These are phyloP conservation scores for Muricea muricata DNA, from an alignment of 92 coral and sea anemone species.

Conservation along the genomic window DNA sequence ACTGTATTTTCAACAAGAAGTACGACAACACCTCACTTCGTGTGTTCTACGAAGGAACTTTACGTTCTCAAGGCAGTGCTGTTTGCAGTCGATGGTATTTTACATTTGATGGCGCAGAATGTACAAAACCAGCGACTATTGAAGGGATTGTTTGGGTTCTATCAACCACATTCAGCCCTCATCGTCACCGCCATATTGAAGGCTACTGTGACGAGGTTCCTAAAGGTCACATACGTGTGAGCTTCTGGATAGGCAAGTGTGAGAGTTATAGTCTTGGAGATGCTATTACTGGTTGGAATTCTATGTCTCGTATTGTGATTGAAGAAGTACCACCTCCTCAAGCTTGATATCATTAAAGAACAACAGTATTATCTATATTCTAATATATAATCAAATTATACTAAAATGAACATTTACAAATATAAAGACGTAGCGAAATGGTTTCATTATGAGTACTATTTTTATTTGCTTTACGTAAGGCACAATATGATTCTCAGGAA, in stretches of 20 bases:
- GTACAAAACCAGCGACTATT: constrained; percentile 23
- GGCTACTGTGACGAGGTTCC: constrained; percentile 2
- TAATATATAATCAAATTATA: too few relatives aligned
- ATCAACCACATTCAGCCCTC: background rate
- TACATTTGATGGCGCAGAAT: constrained; percentile 33
- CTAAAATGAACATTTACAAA: too few relatives aligned
- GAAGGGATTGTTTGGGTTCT: constrained; percentile 1
- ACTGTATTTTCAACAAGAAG: background rate
- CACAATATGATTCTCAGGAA: too few relatives aligned
- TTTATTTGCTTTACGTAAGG: too few relatives aligned
- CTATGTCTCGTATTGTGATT: background rate
- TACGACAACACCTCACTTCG: background rate
- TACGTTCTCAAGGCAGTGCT: background rate
- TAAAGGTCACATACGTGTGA: background rate
- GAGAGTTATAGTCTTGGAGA: background rate
- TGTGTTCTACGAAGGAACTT: background rate
- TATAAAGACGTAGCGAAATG: too few relatives aligned
- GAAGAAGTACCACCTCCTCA: constrained; percentile 9
- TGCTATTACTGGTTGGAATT: background rate
- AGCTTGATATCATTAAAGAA: background rate
- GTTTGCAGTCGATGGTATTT: constrained; percentile 14
- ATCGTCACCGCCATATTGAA: constrained; percentile 32
- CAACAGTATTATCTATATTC: too few relatives aligned
- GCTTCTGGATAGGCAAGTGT: background rate
- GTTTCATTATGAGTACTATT: too few relatives aligned